phyloP scores from a whole-genome alignment of 2,113 vertebrate genomes.

The Xiphophorus maculatus region DNA sequence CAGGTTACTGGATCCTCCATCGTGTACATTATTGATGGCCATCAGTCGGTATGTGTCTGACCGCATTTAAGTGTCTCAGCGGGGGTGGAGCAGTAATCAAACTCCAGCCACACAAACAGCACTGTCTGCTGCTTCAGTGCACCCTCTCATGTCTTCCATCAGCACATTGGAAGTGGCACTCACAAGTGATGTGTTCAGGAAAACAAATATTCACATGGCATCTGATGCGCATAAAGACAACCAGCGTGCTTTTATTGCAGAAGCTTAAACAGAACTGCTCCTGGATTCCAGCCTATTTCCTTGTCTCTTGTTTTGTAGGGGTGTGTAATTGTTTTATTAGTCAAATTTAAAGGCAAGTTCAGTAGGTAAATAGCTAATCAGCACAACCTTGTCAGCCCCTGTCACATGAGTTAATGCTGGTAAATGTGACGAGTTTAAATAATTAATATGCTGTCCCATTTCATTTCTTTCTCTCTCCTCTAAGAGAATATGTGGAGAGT shows the following conservation, averaged over 20 bases:
- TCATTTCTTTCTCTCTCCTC: constrained; percentile 13
- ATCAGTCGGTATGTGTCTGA: constrained; percentile 68
- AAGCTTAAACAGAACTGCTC: background rate
- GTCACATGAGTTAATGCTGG: background rate
- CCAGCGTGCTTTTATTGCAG: background rate
- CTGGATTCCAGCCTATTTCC: background rate
- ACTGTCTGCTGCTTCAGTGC: constrained; percentile 13
- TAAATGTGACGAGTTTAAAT: constrained; percentile 6
- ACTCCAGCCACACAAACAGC: constrained; percentile 56
- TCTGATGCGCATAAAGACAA: background rate
- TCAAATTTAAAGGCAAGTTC: background rate
- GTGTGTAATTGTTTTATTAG: background rate
- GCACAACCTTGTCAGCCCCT: background rate
- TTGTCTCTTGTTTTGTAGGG: background rate
- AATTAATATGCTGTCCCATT: constrained; percentile 22
- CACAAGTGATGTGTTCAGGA: constrained; percentile 54
- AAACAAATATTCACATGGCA: constrained; percentile 52
- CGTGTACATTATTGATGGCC: constrained; percentile 80
- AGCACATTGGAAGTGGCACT: constrained; percentile 46
- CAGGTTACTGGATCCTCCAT: constrained; percentile 44
- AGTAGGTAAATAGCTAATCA: background rate
- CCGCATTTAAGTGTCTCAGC: constrained; percentile 76
- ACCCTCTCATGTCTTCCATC: constrained; percentile 6
- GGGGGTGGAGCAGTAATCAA: constrained; percentile 56
- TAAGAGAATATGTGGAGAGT: background rate